phyloP scores from a whole-genome alignment of 2,113 vertebrate species.

The Ptyas mucosa region DNA sequence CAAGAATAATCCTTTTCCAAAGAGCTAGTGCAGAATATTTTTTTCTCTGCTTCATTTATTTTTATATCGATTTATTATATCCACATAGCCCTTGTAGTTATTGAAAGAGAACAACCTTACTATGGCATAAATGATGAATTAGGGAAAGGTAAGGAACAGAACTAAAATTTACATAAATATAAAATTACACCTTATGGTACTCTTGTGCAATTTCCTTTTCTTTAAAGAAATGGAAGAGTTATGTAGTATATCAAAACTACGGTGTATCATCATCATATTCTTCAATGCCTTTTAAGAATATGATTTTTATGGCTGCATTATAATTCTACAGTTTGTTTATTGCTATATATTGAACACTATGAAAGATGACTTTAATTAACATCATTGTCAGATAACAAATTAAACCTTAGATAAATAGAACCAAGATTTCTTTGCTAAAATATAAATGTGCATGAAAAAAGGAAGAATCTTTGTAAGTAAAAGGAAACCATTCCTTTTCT shows the following conservation, averaged over 20 bases:
- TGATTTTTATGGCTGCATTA: constrained; percentile 27
- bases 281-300: constrained; percentile 45
- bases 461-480: constrained; percentile 49
- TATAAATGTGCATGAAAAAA: constrained; percentile 34
- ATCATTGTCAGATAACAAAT: constrained; percentile 35
- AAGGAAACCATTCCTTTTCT: constrained; percentile 56
- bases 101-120: constrained; percentile 44
- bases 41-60: constrained; percentile 27
- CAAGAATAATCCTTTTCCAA: constrained; percentile 22
- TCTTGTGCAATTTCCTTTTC: constrained; percentile 38
- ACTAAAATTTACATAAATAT: constrained; percentile 30
- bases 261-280: constrained; percentile 44
- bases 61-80: constrained; percentile 38
- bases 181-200: constrained; percentile 38
- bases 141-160: constrained; percentile 39
- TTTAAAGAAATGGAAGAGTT: constrained; percentile 43
- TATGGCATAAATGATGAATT: constrained; percentile 43
- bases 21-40: constrained; percentile 4
- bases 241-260: constrained; percentile 45
- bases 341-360: constrained; percentile 28
- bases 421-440: constrained; percentile 44
- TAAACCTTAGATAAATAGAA: constrained; percentile 44
- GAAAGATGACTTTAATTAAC: constrained; percentile 20
- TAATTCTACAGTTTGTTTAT: constrained; percentile 38
- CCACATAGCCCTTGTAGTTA: constrained; percentile 36